Conservation (phyloP, 2,113 vertebrate species). For the Oncorhynchus mykiss region DNA sequence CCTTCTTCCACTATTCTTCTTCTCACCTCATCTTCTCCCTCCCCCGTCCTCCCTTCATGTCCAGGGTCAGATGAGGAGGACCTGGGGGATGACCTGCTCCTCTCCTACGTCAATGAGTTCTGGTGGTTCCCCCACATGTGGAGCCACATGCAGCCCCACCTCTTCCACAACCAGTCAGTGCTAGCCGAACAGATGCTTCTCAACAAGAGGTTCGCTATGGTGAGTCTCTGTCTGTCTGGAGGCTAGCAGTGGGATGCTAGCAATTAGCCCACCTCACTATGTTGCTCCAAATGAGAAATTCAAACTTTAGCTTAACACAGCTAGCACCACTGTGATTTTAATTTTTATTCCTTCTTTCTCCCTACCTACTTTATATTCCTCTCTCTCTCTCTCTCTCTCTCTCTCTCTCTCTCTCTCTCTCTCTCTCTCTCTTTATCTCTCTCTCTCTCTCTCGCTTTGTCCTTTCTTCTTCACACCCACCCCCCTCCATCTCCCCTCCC, state of each 20-base stretch:
- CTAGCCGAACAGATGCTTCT: slow-evolving; percentile 96
- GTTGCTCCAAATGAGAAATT: too few species aligned
- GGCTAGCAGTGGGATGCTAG: neutral
- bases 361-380: neutral
- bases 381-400: neutral
- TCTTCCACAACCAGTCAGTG: slow-evolving; percentile 97
- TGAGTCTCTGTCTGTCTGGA: slow-evolving; percentile 62
- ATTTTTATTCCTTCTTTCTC: neutral
- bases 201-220: slow-evolving; percentile 96
- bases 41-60: neutral
- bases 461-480: neutral
- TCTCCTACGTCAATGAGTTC: slow-evolving; percentile 92
- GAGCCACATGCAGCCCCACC: slow-evolving; percentile 99
- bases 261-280: too few species aligned
- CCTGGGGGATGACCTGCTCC: slow-evolving; percentile 90
- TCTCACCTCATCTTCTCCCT: neutral
- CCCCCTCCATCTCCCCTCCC: neutral
- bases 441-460: neutral
- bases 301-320: too few species aligned
- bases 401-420: neutral
- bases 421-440: neutral
- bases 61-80: slow-evolving; percentile 94
- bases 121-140: slow-evolving; percentile 99
- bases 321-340: too few species aligned
- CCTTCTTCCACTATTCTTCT: neutral